Percentiles rank a stretch among this genome's conserved stretches.
Conservation (phyloP, 2,797 vertebrate species). For the Lepus oiostolus region DNA sequence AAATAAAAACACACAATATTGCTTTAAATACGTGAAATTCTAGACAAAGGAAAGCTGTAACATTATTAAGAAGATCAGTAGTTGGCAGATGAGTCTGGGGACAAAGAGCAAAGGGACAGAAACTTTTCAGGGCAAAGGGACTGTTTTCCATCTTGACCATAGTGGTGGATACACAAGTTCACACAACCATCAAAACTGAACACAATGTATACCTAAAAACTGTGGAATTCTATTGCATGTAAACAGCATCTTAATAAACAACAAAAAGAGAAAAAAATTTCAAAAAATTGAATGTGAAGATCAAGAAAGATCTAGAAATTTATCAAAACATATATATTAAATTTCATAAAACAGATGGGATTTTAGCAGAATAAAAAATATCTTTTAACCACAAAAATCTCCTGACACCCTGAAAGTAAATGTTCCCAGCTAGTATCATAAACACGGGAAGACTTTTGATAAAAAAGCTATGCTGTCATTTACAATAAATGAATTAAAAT, state of each 20-base stretch:
- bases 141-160: neutral
- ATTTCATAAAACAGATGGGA: slow-evolving; percentile 13
- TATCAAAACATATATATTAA: slow-evolving; percentile 41
- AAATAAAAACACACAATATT: neutral
- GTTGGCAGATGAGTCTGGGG: neutral
- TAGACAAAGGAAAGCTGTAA: slow-evolving; percentile 41
- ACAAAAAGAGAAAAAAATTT: neutral
- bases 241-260: slow-evolving; percentile 33
- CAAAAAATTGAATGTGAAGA: slow-evolving; percentile 46
- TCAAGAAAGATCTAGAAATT: slow-evolving; percentile 13
- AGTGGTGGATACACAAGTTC: neutral
- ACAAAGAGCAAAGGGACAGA: neutral
- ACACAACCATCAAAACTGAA: neutral
- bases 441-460: slow-evolving; percentile 3
- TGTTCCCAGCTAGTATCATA: neutral
- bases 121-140: neutral
- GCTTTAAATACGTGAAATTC: slow-evolving; percentile 25
- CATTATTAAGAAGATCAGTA: neutral
- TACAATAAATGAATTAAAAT: slow-evolving; percentile 42
- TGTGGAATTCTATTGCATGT: neutral
- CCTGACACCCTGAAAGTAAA: slow-evolving; percentile 13
- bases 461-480: neutral
- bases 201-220: neutral
- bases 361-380: slow-evolving; percentile 36
- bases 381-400: slow-evolving; percentile 42